Evolutionary conservation across 2,888 invertebrate species (phyloP).

Genomic region (Acleris sparsana): DNA sequence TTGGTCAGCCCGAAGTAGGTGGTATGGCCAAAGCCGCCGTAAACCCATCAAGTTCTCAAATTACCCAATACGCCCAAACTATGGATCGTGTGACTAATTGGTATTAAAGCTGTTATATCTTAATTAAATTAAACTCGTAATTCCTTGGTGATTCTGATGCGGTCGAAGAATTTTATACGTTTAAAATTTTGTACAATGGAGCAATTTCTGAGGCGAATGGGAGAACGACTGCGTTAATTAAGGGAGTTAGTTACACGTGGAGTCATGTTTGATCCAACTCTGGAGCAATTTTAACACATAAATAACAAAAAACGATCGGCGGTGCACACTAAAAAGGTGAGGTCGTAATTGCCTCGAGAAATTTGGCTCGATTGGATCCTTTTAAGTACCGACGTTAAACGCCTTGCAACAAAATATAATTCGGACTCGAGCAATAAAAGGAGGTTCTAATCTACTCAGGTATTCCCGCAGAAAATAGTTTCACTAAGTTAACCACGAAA

Average conservation of each 20-base stretch:
- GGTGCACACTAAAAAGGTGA: constrained; percentile 19
- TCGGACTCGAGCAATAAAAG: constrained; percentile 13
- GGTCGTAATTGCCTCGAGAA: constrained; percentile 18
- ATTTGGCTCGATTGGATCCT: constrained; percentile 14
- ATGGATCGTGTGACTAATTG: constrained; percentile 80
- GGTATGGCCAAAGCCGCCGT: constrained; percentile 71
- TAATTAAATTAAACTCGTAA: constrained; percentile 81
- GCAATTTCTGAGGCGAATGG: constrained; percentile 73
- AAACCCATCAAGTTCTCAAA: constrained; percentile 78
- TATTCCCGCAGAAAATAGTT: constrained; percentile 53
- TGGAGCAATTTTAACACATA: constrained; percentile 16
- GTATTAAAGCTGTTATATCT: constrained; percentile 79
- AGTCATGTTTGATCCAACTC: constrained; percentile 50
- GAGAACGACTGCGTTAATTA: constrained; percentile 71
- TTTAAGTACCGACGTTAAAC: constrained; percentile 7
- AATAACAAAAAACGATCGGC: constrained; percentile 15
- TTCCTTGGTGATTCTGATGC: constrained; percentile 67
- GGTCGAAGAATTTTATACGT: constrained; percentile 72
- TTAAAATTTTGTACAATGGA: constrained; percentile 77
- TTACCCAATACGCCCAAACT: constrained; percentile 79
- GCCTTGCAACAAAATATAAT: constrained; percentile 13
- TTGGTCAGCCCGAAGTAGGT: constrained; percentile 72
- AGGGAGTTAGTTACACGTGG: constrained; percentile 61
- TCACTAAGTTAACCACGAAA: constrained; percentile 70
- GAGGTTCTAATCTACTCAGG: constrained; percentile 30